Evolutionary conservation across 1,140 invertebrate species (phyloP), one percentile per base, ranked within the genome.

Genomic region (Adoxophyes honmai): DNA sequence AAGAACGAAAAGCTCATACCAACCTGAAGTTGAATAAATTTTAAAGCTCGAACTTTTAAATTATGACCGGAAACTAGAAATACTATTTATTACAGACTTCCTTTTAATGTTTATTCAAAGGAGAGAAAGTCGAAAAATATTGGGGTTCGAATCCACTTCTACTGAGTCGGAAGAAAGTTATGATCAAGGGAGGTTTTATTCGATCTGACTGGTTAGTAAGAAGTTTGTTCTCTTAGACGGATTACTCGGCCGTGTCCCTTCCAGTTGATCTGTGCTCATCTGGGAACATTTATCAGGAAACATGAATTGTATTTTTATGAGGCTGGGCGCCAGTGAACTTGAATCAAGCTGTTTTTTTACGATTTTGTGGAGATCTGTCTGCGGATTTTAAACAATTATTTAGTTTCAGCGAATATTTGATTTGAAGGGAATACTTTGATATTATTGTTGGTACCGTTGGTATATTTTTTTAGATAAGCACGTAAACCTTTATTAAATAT

Each of bases 51-150:
- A 59, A 60, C 64, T 66, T 72, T 59, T 62, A 64, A 54, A 54
- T 39, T 54, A 39, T 61, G 64, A 62, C 52, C 64, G 60, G 57
- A 65, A 70, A 66, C 68, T 66, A 68, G 62, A 57, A n/a, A 34
- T 52, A 57, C 56, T 63, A 72, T 70, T 74, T 67, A 71, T 71
- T 66, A 33, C 54, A 55, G 28, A 16, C 37, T 70, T 67, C 62
- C 60, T 55, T 64, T 59, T 65, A 62, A 62, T 72, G 68, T 71
- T 63, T 60, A 60, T 72, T 69, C 53, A 64, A 62, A 66, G 57
- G 15, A 44, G 51, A 21, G 53, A 60, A 56, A 37, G 52, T 55
- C 61, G 61, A 66, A 69, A 66, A 66, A 66, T 64, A 55, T 38
- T 55, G 14, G 59, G 34, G 15, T 57, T 48, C 18, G 42, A 48